phyloP scores from a whole-genome alignment of 2,113 vertebrate genomes.

The Anolis carolinensis region DNA sequence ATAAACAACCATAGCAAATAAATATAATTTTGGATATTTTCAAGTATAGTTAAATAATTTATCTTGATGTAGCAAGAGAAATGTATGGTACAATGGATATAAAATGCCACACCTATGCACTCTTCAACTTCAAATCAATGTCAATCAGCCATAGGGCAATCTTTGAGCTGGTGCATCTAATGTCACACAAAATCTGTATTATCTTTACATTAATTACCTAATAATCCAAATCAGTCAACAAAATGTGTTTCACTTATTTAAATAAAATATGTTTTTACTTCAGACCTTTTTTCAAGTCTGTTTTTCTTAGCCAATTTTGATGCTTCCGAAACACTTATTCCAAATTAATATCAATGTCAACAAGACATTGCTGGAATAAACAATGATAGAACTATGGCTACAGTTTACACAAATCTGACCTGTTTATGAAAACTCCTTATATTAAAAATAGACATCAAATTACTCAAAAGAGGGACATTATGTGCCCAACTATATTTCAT shows the following conservation, averaged over 20 bases:
- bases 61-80: not conserved
- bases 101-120: not conserved
- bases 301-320: not conserved
- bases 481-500: not conserved
- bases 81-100: not conserved
- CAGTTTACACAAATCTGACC: not conserved
- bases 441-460: slow-evolving; percentile 4
- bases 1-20: not conserved
- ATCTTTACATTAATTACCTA: not conserved
- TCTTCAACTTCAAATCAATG: not conserved
- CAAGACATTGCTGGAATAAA: not conserved
- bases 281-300: not conserved
- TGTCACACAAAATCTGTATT: not conserved
- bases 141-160: no score
- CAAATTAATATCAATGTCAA: not conserved
- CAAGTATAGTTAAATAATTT: not conserved
- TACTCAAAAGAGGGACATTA: not conserved
- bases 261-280: not conserved
- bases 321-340: not conserved
- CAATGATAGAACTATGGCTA: not conserved
- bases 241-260: slow-evolving; percentile 23
- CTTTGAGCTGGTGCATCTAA: no score
- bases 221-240: not conserved
- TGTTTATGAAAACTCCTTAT: slow-evolving; percentile 3
- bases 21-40: not conserved